A percentile compares a stretch with the other conserved stretches of the same genome.
These are phyloP conservation scores for Phalera bucephala DNA, from an alignment of 2,888 invertebrate species.

Conservation along the genomic window DNA sequence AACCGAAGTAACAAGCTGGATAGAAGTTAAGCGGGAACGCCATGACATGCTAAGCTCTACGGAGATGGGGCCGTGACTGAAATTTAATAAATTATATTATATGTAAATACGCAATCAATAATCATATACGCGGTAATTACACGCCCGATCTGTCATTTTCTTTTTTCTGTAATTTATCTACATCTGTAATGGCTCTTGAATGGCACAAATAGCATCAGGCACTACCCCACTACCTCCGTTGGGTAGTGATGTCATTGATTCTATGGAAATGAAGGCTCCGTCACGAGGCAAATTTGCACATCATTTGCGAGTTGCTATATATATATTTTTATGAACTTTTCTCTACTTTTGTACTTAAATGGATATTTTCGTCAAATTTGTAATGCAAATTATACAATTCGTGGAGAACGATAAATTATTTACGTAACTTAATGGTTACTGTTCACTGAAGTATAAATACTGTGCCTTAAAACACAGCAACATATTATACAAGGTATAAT, in stretches of 20 bases:
- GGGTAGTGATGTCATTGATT: constrained; percentile 32
- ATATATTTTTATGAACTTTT: constrained; percentile 35
- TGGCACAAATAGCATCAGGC: constrained; percentile 26
- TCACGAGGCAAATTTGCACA: constrained; percentile 39
- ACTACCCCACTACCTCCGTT: constrained; percentile 22
- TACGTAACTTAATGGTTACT: not conserved
- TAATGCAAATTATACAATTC: constrained; percentile 28
- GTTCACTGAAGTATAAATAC: not conserved
- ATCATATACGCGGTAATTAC: too few relatives aligned
- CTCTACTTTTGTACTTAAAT: constrained; percentile 32
- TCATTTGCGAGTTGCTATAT: constrained; percentile 38
- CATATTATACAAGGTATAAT: too few relatives aligned
- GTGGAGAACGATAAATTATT: constrained; percentile 5
- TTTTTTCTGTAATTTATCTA: too few relatives aligned
- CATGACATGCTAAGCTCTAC: too few relatives aligned
- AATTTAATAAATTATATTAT: too few relatives aligned
- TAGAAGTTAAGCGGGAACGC: too few relatives aligned
- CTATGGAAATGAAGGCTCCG: constrained; percentile 38
- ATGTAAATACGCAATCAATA: too few relatives aligned
- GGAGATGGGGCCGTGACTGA: too few relatives aligned
- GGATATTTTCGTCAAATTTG: constrained; percentile 21
- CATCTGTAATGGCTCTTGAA: too few relatives aligned
- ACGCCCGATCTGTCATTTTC: too few relatives aligned
- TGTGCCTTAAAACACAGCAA: too few relatives aligned
- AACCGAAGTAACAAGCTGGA: too few relatives aligned